These are phyloP conservation scores for Delphinus delphis DNA, from an alignment of 2,113 vertebrate genomes.

Conservation along the genomic window DNA sequence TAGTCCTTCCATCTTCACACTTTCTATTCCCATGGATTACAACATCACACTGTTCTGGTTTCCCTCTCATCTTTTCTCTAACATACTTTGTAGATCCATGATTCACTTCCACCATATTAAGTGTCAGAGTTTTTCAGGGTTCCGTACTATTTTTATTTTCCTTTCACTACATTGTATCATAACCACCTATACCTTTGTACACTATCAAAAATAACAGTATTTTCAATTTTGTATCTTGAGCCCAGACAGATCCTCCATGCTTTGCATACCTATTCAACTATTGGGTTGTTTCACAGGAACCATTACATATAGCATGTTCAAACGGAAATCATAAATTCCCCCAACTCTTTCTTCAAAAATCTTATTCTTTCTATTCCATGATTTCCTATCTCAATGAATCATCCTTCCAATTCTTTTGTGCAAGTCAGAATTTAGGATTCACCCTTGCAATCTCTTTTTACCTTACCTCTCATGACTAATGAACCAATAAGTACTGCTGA, in stretches of 20 bases:
- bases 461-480: not conserved
- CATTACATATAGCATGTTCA: not conserved
- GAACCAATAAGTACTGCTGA: not conserved
- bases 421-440: not conserved
- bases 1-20: not conserved
- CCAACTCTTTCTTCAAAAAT: not conserved
- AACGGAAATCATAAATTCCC: not conserved
- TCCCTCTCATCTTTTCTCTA: not conserved
- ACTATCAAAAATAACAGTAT: not conserved
- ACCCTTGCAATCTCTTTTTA: not conserved
- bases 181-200: not conserved
- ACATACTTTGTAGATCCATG: not conserved
- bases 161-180: not conserved
- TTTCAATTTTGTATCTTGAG: not conserved
- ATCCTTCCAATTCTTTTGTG: not conserved
- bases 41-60: not conserved
- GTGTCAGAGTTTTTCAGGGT: not conserved
- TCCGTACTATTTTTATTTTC: not conserved
- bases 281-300: not conserved
- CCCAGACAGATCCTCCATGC: not conserved
- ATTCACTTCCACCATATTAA: not conserved
- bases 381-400: not conserved
- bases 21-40: not conserved
- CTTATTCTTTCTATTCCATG: not conserved
- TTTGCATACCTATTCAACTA: not conserved